Evolutionary conservation across 2,888 invertebrate species (phyloP).

Genomic region (Sphaerolaimus hirsutus): DNA sequence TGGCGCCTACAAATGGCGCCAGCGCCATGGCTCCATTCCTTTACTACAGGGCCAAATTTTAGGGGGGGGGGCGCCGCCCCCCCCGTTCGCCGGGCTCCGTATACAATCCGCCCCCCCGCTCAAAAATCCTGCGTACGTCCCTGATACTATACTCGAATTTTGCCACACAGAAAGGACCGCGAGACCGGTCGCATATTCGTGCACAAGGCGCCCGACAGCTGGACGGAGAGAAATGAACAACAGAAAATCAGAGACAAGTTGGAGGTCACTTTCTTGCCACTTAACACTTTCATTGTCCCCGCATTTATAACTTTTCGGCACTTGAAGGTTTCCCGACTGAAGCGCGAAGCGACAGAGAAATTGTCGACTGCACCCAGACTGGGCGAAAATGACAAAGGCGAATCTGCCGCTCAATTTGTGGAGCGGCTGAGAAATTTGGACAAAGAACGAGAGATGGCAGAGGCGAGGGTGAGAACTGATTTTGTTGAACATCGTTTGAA

Average conservation of each 20-base stretch:
- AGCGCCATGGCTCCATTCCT: no score
- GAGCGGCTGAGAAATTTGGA: constrained; percentile 48
- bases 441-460: constrained; percentile 54
- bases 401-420: constrained; percentile 47
- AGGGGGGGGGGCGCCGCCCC: no score
- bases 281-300: no score
- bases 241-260: constrained; percentile 60
- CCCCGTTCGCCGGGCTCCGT: no score
- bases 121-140: no score
- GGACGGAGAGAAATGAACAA: constrained; percentile 41
- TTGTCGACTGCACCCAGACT: constrained; percentile 26
- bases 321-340: constrained; percentile 52
- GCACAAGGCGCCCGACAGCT: constrained; percentile 32
- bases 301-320: no score
- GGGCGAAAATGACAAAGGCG: constrained; percentile 45
- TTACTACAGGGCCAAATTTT: no score
- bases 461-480: constrained; percentile 37
- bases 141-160: no score
- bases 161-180: constrained; percentile 8
- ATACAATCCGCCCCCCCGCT: no score
- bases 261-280: constrained; percentile 14
- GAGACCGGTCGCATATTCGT: constrained; percentile 24
- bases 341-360: constrained; percentile 43
- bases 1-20: no score
- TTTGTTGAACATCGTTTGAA: background rate